These are phyloP conservation scores for Hoplodrina blanda DNA, from an alignment of 2,888 invertebrate species.

Conservation along the genomic window DNA sequence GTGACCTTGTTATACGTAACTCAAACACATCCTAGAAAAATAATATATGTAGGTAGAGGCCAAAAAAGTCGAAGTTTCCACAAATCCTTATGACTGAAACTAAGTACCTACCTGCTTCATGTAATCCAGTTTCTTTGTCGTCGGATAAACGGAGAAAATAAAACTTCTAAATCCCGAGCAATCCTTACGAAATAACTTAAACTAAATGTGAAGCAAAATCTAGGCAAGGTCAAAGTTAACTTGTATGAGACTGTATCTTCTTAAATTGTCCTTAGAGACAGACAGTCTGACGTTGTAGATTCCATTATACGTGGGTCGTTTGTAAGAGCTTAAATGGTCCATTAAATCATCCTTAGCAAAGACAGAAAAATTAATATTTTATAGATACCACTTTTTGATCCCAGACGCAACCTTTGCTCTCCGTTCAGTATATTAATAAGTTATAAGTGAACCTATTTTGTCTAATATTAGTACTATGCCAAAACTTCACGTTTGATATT, in stretches of 20 bases:
- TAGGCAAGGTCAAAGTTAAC: constrained; percentile 59
- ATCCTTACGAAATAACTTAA: constrained; percentile 60
- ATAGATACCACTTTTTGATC: neutral
- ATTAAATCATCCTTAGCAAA: constrained; percentile 26
- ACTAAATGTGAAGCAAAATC: constrained; percentile 55
- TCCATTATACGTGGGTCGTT: constrained; percentile 28
- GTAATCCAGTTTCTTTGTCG: constrained; percentile 67
- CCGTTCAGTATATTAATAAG: neutral
- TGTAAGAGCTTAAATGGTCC: constrained; percentile 17
- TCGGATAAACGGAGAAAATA: constrained; percentile 65
- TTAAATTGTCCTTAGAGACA: constrained; percentile 55
- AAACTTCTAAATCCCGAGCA: constrained; percentile 64
- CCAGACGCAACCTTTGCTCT: neutral
- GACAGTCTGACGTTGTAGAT: constrained; percentile 50
- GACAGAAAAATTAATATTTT: constrained; percentile 20
- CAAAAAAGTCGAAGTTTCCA: constrained; percentile 31
- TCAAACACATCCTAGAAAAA: constrained; percentile 36
- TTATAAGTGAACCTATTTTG: too few relatives aligned
- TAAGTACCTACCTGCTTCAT: constrained; percentile 61
- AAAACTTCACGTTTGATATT: constrained; percentile 6
- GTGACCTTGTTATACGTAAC: constrained; percentile 8
- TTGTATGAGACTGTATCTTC: constrained; percentile 45
- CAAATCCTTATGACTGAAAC: constrained; percentile 61
- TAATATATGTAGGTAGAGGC: constrained; percentile 20
- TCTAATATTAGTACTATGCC: neutral